These are phyloP conservation scores for Peucedramus taeniatus DNA, from an alignment of 2,113 vertebrate genomes.

Conservation along the genomic window DNA sequence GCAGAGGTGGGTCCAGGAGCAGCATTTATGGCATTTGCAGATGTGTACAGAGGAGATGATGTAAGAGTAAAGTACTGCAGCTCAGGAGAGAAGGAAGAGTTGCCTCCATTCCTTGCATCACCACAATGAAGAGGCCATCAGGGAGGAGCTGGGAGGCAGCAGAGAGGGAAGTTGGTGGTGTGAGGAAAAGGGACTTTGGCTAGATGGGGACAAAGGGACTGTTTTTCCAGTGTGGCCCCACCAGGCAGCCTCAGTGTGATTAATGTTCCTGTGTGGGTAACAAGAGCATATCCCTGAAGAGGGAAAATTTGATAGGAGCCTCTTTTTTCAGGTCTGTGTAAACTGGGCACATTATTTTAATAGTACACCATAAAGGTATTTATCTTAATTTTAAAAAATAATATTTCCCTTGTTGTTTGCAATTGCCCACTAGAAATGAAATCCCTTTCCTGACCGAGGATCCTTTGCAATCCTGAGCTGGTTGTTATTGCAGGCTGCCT, in stretches of 20 bases:
- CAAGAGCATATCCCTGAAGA: neutral
- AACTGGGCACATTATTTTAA: conserved; percentile 36
- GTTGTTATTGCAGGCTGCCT: conserved; percentile 48
- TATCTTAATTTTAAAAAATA: conserved; percentile 61
- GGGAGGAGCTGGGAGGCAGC: neutral
- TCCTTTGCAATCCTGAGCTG: neutral
- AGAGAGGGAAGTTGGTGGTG: rapidly evolving
- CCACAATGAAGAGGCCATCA: rapidly evolving
- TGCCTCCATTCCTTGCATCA: neutral
- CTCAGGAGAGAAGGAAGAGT: neutral
- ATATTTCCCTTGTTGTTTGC: conserved; percentile 59
- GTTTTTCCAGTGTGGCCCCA: neutral
- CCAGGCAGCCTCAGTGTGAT: neutral
- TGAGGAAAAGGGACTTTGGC: neutral
- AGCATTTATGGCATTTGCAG: rapidly evolving
- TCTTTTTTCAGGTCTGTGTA: neutral
- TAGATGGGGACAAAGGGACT: neutral
- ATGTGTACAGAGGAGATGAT: neutral
- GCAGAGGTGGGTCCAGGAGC: neutral
- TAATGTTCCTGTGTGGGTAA: neutral
- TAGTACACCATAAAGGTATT: conserved; percentile 37
- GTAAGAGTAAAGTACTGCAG: neutral
- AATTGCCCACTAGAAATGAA: conserved; percentile 36
- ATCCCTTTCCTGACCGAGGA: conserved; percentile 2
- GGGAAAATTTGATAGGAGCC: neutral